These are phyloP conservation scores for Anisognathus igniventris DNA, from an alignment of 2,797 vertebrate species.

Conservation along the genomic window DNA sequence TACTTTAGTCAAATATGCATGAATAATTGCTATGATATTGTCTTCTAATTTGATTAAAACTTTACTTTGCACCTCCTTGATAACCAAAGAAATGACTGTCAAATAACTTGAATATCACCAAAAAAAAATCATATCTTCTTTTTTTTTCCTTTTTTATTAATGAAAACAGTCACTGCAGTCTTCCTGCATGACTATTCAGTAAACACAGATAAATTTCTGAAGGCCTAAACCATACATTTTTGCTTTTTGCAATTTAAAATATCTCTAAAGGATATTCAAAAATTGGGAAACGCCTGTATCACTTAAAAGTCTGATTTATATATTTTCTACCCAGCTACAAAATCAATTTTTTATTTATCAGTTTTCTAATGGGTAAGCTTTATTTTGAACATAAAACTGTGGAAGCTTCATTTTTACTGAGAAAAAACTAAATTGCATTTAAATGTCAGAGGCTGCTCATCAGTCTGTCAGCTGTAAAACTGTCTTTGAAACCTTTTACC, in stretches of 20 bases:
- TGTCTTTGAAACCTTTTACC: neutral
- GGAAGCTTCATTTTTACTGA: neutral
- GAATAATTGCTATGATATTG: neutral
- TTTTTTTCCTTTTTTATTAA: neutral
- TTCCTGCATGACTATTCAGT: neutral
- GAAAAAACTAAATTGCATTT: neutral
- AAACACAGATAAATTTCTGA: neutral
- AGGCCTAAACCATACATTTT: neutral
- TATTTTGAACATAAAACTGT: constrained; percentile 18
- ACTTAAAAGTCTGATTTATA: neutral
- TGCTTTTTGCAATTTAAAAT: neutral
- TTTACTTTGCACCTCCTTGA: neutral
- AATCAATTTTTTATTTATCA: neutral
- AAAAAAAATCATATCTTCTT: neutral
- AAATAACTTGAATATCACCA: neutral
- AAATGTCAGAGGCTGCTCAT: neutral
- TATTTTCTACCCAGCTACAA: neutral
- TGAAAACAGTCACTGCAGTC: neutral
- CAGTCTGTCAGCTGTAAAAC: neutral
- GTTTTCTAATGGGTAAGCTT: neutral
- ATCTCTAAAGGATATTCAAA: neutral
- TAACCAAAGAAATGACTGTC: neutral
- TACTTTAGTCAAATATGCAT: neutral
- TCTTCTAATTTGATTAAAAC: neutral
- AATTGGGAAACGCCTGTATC: neutral